These are phyloP conservation scores for Tryphoninae sp. DNA, from an alignment of 2,888 invertebrate genomes.

Conservation along the genomic window DNA sequence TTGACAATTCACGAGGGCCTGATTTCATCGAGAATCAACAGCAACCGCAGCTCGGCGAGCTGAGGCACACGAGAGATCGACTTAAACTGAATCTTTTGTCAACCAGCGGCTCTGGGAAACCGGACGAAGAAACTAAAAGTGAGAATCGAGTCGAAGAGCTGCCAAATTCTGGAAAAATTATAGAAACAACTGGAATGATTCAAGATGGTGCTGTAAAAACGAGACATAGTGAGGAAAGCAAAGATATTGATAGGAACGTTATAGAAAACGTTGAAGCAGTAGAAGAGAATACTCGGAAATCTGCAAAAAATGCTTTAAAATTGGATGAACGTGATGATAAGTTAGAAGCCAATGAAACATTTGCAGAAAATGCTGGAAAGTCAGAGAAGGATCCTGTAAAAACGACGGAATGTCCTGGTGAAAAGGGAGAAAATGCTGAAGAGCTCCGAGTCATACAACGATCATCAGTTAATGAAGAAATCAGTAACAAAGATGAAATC, in stretches of 20 bases:
- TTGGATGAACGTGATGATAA: not conserved
- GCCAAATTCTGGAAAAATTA: constrained; percentile 6
- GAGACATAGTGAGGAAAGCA: constrained; percentile 31
- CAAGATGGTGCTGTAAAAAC: constrained; percentile 25
- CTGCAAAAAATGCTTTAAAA: not conserved
- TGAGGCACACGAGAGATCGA: constrained; percentile 88
- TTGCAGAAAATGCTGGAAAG: constrained; percentile 36
- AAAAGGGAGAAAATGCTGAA: not conserved
- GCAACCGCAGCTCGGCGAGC: constrained; percentile 84
- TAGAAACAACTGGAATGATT: constrained; percentile 9
- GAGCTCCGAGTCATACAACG: not conserved
- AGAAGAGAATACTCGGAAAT: not conserved
- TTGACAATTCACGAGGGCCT: constrained; percentile 38
- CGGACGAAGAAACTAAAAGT: constrained; percentile 53
- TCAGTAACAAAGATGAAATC: not conserved
- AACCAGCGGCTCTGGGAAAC: constrained; percentile 56
- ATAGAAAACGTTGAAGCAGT: not conserved
- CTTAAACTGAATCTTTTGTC: constrained; percentile 87
- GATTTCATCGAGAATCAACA: constrained; percentile 48
- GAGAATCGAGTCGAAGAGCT: constrained; percentile 61
- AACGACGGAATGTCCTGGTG: not conserved
- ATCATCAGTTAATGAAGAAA: constrained; percentile 11
- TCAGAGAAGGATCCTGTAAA: constrained; percentile 20
- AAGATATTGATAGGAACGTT: constrained; percentile 32
- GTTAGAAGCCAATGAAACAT: not conserved